Evolutionary conservation across 2,888 invertebrate species (phyloP), one percentile per base, ranked within the genome.

Genomic region (Corbicula japonica): DNA sequence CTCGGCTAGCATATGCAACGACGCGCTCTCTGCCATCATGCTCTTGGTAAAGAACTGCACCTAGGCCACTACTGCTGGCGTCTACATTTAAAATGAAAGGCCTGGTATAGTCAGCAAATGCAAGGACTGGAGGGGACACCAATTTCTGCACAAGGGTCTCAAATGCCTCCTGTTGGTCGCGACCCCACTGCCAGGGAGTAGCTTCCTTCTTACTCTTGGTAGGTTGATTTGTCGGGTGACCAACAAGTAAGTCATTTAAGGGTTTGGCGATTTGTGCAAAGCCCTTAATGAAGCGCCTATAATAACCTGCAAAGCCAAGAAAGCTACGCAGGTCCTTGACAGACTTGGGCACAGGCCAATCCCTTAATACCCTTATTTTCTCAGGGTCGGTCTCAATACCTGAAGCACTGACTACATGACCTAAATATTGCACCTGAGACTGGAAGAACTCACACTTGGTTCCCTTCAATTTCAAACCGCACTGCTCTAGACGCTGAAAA

Each of bases 161-260:
- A 56, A 71, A 74, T 26, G 81, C 70, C 21, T 65, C 32, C 26
- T 77, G 66, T 18, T 77, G 41, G 1, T 5, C 21, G 5, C 38
- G 48, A 8, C 50, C 62, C 74, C 71, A 81, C 8, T 48, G 26
- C 63, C 65, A 81, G 1, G 58, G 54, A 1, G 38, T 34, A 32
- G 61, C 30, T 30, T 62, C 44, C 38, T 72, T 61, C 38, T 60
- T 60, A 32, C 34, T 46, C 21, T 46, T 63, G 23, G 21, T 15
- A 35, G n/a, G 21, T 8, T 32, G 35, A n/a, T 54, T 50, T n/a
- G 50, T 66, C 0, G 66, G 38, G 15, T 74, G 70, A 2, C 77
- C 78, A 26, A 75, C 48, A 23, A 81, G 62, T 12, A 81, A 46
- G 30, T 77, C 81, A 52, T 81, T 81, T 26, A 78, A 18, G 18